Base-by-base conservation (phyloP, 2,113 vertebrate genomes). In the Coturnix japonica region DNA sequence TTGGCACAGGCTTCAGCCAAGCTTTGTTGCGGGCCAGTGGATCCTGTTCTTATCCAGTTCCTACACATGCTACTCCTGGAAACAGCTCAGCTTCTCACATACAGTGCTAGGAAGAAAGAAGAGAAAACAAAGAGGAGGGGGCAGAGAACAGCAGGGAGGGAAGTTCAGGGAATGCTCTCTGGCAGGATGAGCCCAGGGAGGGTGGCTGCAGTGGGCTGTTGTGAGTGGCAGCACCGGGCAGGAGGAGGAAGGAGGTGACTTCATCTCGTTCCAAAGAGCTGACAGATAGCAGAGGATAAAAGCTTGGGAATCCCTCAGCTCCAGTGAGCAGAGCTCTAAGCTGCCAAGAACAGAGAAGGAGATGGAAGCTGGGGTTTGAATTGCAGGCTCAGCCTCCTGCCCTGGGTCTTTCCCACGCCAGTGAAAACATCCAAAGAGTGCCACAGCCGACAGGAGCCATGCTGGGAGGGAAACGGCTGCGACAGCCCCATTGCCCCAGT, bases 21-120 rank as follows among this genome's bases (percentile, higher is more conserved):
- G 28, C 3, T 89, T 70, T 20, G 69, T 89, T 31, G 3, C 84
- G 28, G 90, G 71, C 84, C 92, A 84, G 5, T 46, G 88, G 60
- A 13, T 56, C 51, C 85, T 59, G 46, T 30, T 82, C 78, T 94
- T 74, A 54, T 93, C 88, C 96, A 84, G 20, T n/a, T 90, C 88
- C 53, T 90, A 13, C 94, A 94, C 82, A 81, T 91, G 93, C 78
- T 89, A 57, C 78, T 90, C 57, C 91, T 93, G 95, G 87, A 26
- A 12, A 10, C 0, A 3, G 66, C 81, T 74, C 83, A 47, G 72
- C 66, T 47, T 33, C 37, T 33, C 17, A 33, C 33, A 49, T 57
- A 6, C 6, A 37, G 69, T 39, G 43, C 35, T 17, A 5, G 39
- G 22, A 74, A 30, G 74, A 15, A 43, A 67, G 35, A 18, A 53